A percentile compares a stretch with the other conserved stretches of the same genome.
These are phyloP conservation scores for Pipra filicauda DNA, from an alignment of 2,113 vertebrate genomes.

Conservation along the genomic window DNA sequence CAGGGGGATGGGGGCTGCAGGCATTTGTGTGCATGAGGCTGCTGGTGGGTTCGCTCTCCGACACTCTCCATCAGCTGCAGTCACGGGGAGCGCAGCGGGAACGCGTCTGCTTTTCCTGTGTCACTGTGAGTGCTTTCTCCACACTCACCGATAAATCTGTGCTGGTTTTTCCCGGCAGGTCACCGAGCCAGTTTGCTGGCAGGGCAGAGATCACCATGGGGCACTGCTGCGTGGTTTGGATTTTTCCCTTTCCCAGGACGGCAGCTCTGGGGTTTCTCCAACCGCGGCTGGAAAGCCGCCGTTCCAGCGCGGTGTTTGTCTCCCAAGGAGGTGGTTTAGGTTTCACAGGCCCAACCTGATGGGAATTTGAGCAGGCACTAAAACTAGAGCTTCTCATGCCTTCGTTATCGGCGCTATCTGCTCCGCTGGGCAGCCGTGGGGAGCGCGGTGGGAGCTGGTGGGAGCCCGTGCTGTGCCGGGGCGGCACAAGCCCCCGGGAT, in stretches of 20 bases:
- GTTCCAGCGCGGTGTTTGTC: not conserved
- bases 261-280: not conserved
- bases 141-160: accelerated
- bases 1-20: not conserved
- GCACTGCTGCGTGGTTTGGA: not conserved
- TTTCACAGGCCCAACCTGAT: not conserved
- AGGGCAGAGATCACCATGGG: not conserved
- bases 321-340: not conserved
- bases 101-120: accelerated
- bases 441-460: not conserved
- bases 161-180: not conserved
- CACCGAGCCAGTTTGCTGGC: not conserved
- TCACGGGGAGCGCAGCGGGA: not conserved
- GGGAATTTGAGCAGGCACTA: not conserved
- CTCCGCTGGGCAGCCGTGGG: not conserved
- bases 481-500: not conserved
- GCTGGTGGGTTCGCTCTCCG: not conserved
- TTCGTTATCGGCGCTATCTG: not conserved
- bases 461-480: not conserved
- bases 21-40: not conserved
- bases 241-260: not conserved
- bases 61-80: accelerated
- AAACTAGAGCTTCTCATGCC: not conserved
- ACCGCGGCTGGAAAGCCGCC: not conserved
- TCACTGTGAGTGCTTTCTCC: accelerated